Percentiles rank a stretch among this genome's conserved stretches.
phyloP scores from a whole-genome alignment of 2,797 vertebrate genomes.

The Phalloptychus januarius region DNA sequence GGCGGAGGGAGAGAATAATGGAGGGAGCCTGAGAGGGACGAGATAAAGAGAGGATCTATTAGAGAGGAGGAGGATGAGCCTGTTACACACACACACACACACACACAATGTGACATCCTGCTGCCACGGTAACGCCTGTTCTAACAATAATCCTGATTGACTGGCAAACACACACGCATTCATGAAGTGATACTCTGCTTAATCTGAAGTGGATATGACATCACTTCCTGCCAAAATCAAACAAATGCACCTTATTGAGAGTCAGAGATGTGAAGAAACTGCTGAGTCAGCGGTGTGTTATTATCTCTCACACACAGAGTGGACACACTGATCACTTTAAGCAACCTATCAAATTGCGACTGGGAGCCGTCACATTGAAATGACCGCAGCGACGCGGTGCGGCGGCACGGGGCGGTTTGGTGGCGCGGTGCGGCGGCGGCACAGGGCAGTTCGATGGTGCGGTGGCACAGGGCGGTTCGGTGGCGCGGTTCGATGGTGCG shows the following conservation, averaged over 20 bases:
- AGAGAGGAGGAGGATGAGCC: constrained; percentile 47
- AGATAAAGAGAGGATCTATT: constrained; percentile 67
- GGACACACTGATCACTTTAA: constrained; percentile 45
- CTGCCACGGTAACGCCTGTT: constrained; percentile 58
- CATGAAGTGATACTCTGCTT: neutral
- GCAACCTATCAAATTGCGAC: constrained; percentile 50
- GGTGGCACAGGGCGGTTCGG: too few species aligned
- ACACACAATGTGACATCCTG: constrained; percentile 26
- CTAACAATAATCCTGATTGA: constrained; percentile 63
- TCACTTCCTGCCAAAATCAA: constrained; percentile 29
- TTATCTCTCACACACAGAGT: constrained; percentile 4
- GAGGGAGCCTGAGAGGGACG: constrained; percentile 61
- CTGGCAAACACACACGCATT: constrained; percentile 36
- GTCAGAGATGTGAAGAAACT: constrained; percentile 53
- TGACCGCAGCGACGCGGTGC: neutral
- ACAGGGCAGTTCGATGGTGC: too few species aligned
- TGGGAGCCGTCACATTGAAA: constrained; percentile 40
- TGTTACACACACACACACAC: constrained; percentile 26
- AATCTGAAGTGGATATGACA: constrained; percentile 34
- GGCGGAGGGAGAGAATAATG: constrained; percentile 57
- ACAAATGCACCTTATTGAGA: constrained; percentile 50
- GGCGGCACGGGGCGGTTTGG: too few species aligned
- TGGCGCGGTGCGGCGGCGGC: too few species aligned
- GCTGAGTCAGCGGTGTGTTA: constrained; percentile 57
- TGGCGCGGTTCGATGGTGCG: too few species aligned